Evolutionary conservation across 2,113 vertebrate species (phyloP), one percentile per base, ranked within the genome.

Genomic region (Marmota monax): DNA sequence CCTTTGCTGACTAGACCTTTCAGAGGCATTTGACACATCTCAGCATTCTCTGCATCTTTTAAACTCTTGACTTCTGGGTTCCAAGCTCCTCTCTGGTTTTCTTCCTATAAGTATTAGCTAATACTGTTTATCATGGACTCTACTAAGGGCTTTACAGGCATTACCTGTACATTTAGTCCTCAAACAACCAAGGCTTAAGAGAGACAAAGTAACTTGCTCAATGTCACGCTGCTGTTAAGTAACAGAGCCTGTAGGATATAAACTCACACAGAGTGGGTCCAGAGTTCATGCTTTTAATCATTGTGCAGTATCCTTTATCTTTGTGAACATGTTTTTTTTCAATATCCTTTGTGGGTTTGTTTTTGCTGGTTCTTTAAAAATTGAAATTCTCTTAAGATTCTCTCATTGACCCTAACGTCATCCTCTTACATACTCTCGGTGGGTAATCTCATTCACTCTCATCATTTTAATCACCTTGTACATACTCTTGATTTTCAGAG

Each of bases 361-460:
- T 96, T 94, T 97, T 97, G 77, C 77, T 87, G n/a, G 58, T 79
- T 72, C 11, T 72, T 95, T 93, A 79, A 77, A 93, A 32, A 73
- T 34, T 78, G n/a, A 74, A 94, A 86, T 87, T 90, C 48, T 92
- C 73, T 58, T 34, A 94, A 69, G 77, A 90, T 51, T 88, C 45
- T 18, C 5, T 86, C 51, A 69, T 29, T 96, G 74, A 61, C 37
- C 63, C 53, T 70, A 42, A 34, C 48, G 56, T 58, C 32, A 53
- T 13, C 25, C 39, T 88, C 45, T 96, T 51, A 61, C 2, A 89
- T 3, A 85, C 25, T 85, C 20, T 48, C 45, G 73, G 72, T 11
- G 25, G 22, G 53, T 42, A 92, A 88, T 93, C 56, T 58, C 39
- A 67, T 61, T 70, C n/a, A 76, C 32, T 17, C 72, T 95, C 65